Evolutionary conservation across 2,797 vertebrate genomes (phyloP).

Genomic region (Ctenochaetus hawaiiensis): DNA sequence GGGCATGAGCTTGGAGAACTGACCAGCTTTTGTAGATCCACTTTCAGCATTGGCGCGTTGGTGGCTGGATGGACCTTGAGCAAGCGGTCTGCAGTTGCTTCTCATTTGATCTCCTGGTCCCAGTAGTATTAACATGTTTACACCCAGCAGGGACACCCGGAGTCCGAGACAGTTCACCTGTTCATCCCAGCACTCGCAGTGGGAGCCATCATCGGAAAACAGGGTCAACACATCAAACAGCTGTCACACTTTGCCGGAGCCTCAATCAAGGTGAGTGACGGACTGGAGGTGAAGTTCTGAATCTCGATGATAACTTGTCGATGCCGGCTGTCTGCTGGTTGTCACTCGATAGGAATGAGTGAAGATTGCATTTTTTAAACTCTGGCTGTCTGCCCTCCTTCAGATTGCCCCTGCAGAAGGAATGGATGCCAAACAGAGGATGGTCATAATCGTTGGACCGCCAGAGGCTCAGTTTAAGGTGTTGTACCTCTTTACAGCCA

Average conservation of each 20-base stretch:
- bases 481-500: constrained; percentile 18
- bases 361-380: not conserved
- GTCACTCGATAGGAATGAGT: constrained; percentile 17
- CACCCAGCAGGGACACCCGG: constrained; percentile 88
- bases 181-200: constrained; percentile 98
- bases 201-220: constrained; percentile 98
- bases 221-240: constrained; percentile 99
- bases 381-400: not conserved
- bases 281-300: constrained; percentile 16
- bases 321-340: not conserved
- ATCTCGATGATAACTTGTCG: constrained; percentile 26
- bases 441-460: constrained; percentile 97
- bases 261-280: constrained; percentile 93
- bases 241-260: constrained; percentile 98
- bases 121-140: constrained; percentile 34
- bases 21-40: constrained; percentile 30
- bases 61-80: constrained; percentile 12
- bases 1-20: constrained; percentile 8
- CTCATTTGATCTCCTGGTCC: not conserved
- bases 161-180: constrained; percentile 97
- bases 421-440: constrained; percentile 94
- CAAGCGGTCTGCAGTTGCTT: not conserved
- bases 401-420: constrained; percentile 97
- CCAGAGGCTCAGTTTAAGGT: constrained; percentile 99
- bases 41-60: constrained; percentile 10